Conservation (phyloP, 2,797 vertebrate species). For the Cephalopachus bancanus region DNA sequence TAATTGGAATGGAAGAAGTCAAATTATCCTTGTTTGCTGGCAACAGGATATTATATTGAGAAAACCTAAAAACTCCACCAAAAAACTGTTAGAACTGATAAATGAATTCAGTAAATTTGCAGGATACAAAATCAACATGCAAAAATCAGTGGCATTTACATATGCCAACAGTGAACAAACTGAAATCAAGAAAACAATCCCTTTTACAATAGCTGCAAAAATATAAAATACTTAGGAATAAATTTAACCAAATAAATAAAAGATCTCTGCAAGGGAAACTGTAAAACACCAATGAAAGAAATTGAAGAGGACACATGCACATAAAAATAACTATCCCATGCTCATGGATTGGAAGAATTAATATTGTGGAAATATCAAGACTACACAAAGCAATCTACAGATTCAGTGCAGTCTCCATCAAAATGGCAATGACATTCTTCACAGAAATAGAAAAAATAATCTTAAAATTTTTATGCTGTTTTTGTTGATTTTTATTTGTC, state of each 20-base stretch:
- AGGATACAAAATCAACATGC: background rate
- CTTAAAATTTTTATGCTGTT: background rate
- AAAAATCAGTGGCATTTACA: background rate
- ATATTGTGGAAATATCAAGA: background rate
- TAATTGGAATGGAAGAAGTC: background rate
- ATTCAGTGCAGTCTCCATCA: background rate
- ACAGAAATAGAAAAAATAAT: background rate
- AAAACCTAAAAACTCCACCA: background rate
- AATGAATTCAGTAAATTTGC: background rate
- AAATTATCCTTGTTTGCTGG: background rate
- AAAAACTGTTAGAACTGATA: background rate
- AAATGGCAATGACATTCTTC: background rate
- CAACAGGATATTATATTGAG: background rate
- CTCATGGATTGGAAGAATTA: background rate
- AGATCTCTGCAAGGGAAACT: background rate
- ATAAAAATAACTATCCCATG: background rate
- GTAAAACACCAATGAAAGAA: background rate
- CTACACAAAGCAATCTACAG: background rate
- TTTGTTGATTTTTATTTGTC: conserved; percentile 38
- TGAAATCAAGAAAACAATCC: background rate
- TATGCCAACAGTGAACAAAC: background rate
- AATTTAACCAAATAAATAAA: background rate
- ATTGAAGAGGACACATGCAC: background rate
- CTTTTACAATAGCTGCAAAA: background rate
- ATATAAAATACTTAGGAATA: background rate